Percentiles rank a stretch among this genome's conserved stretches.
Conservation (phyloP, 23 tunicate species). For the Aplidium turbinatum region DNA sequence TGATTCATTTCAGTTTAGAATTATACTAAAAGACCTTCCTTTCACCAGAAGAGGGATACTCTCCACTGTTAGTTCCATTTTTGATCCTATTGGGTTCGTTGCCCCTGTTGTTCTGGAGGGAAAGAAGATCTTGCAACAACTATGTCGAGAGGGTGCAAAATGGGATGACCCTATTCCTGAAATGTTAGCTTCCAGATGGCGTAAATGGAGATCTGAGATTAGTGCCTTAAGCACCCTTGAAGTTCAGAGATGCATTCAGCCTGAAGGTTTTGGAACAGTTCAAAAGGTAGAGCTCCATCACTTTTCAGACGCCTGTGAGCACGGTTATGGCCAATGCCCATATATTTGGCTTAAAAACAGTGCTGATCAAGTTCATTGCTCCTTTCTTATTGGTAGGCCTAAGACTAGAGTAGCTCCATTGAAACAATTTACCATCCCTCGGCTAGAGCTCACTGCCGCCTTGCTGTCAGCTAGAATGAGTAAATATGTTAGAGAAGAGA, state of each 20-base stretch:
- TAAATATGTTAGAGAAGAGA: background rate
- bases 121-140: constrained; percentile 8
- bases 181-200: background rate
- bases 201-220: constrained; percentile 14
- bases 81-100: constrained; percentile 21
- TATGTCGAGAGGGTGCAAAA: constrained; percentile 1
- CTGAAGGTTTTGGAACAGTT: constrained; percentile 14
- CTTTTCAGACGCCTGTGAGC: constrained; percentile 30
- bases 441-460: constrained; percentile 22
- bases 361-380: constrained; percentile 5
- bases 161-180: constrained; percentile 23
- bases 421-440: constrained; percentile 20
- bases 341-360: constrained; percentile 16
- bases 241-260: constrained; percentile 25
- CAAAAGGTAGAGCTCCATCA: constrained; percentile 7
- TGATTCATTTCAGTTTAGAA: constrained; percentile 5
- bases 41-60: constrained; percentile 27
- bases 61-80: constrained; percentile 18
- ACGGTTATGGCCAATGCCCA: constrained; percentile 28
- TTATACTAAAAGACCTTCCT: constrained; percentile 1
- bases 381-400: constrained; percentile 28
- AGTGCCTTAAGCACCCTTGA: background rate
- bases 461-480: constrained; percentile 17
- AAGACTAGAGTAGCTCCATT: constrained; percentile 38
- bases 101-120: constrained; percentile 21